Evolutionary conservation across 23 tunicate genomes (phyloP).

Genomic region (Clavelina lepadiformis): DNA sequence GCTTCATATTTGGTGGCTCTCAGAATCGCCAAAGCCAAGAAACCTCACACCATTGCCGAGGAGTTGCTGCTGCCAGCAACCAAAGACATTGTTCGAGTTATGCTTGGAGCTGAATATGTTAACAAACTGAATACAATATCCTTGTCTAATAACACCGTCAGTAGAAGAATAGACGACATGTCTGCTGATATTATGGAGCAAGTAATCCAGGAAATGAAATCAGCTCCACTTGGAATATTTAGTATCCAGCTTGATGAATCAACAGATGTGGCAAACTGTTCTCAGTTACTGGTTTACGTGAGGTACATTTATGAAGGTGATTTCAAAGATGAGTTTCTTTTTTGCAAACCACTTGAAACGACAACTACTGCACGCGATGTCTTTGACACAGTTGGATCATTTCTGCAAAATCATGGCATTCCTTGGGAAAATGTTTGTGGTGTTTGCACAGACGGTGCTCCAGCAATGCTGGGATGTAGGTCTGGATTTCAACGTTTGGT

Average conservation of each 20-base stretch:
- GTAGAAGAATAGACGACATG: slow-evolving; percentile 31
- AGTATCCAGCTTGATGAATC: slow-evolving; percentile 20
- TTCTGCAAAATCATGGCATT: slow-evolving; percentile 22
- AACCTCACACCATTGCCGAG: slow-evolving; percentile 43
- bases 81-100: slow-evolving; percentile 16
- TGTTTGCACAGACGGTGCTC: no score
- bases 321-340: slow-evolving; percentile 16
- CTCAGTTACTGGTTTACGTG: slow-evolving; percentile 18
- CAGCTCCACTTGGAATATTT: slow-evolving; percentile 20
- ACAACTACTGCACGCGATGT: slow-evolving; percentile 14
- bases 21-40: slow-evolving; percentile 32
- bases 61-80: slow-evolving; percentile 44
- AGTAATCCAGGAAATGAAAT: slow-evolving; percentile 17
- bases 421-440: slow-evolving; percentile 25
- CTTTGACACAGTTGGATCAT: slow-evolving; percentile 17
- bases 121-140: slow-evolving; percentile 34
- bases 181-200: slow-evolving; percentile 33
- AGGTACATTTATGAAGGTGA: slow-evolving; percentile 15
- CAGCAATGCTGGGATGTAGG: no score
- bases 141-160: slow-evolving; percentile 30
- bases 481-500: slow-evolving; percentile 32
- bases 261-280: no score
- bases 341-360: slow-evolving; percentile 20
- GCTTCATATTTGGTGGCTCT: slow-evolving; percentile 22
- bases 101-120: slow-evolving; percentile 46